phyloP scores from a whole-genome alignment of 2,113 vertebrate genomes.

The Piprites chloris region DNA sequence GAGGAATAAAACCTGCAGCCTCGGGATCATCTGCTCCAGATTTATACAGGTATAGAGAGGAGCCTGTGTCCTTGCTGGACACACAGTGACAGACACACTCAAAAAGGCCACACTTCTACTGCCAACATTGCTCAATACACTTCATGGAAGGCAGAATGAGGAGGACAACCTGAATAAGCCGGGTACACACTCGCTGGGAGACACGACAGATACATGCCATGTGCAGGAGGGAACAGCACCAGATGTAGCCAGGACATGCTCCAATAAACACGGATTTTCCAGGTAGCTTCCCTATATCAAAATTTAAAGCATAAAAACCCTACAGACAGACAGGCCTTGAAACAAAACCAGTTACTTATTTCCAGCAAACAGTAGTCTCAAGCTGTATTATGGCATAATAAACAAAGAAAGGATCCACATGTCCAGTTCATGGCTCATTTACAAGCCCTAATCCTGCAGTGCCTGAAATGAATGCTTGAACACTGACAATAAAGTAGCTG shows the following conservation, averaged over 20 bases:
- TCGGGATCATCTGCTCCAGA: not conserved
- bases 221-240: not conserved
- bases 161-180: not conserved
- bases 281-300: not conserved
- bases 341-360: not conserved
- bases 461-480: not conserved
- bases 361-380: not conserved
- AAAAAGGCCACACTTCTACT: not conserved
- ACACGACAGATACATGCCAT: not conserved
- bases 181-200: not conserved
- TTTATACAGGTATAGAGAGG: not conserved
- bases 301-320: not conserved
- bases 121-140: not conserved
- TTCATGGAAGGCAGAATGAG: not conserved
- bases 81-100: not conserved
- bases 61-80: not conserved
- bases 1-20: not conserved
- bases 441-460: not conserved
- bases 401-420: fast-evolving
- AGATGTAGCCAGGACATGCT: not conserved
- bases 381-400: not conserved
- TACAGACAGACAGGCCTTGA: not conserved
- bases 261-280: not conserved
- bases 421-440: not conserved
- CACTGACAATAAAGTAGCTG: not conserved